These are phyloP conservation scores for Oxyteleia sp. DNA, from an alignment of 2,888 invertebrate genomes.

Conservation along the genomic window DNA sequence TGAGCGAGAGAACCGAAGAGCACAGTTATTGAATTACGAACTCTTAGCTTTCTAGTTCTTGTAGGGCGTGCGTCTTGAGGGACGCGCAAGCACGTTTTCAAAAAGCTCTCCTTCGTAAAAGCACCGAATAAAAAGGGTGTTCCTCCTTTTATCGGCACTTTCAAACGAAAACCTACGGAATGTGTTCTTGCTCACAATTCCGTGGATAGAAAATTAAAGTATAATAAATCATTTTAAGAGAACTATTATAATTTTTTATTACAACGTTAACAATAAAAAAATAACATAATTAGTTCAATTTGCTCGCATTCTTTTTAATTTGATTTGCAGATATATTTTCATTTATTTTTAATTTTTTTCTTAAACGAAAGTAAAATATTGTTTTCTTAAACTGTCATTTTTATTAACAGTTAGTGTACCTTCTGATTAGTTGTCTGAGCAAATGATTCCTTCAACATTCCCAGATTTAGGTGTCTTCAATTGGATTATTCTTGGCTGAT, in stretches of 20 bases:
- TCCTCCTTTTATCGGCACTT: slow-evolving; percentile 76
- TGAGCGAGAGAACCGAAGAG: slow-evolving; percentile 80
- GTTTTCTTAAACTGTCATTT: neutral
- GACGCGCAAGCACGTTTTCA: slow-evolving; percentile 83
- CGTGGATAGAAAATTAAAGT: neutral
- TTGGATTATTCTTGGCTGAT: slow-evolving; percentile 29
- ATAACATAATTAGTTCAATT: no score
- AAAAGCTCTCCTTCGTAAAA: slow-evolving; percentile 81
- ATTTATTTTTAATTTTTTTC: no score
- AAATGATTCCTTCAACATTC: slow-evolving; percentile 89
- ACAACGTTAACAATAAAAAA: no score
- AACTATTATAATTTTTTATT: no score
- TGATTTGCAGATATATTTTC: no score
- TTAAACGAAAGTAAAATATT: neutral
- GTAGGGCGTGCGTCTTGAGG: slow-evolving; percentile 83
- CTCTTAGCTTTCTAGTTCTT: slow-evolving; percentile 87
- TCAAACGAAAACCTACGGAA: slow-evolving; percentile 59
- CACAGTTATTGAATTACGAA: slow-evolving; percentile 86
- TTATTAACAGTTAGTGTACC: slow-evolving; percentile 87
- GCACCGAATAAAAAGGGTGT: slow-evolving; percentile 81
- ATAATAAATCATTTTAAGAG: slow-evolving; percentile 9
- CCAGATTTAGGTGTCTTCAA: slow-evolving; percentile 76
- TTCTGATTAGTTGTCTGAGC: slow-evolving; percentile 92
- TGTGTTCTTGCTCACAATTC: slow-evolving; percentile 47
- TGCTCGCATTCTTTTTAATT: no score